These are phyloP conservation scores for Prionace glauca DNA, from an alignment of 2,797 vertebrate species.

Conservation along the genomic window DNA sequence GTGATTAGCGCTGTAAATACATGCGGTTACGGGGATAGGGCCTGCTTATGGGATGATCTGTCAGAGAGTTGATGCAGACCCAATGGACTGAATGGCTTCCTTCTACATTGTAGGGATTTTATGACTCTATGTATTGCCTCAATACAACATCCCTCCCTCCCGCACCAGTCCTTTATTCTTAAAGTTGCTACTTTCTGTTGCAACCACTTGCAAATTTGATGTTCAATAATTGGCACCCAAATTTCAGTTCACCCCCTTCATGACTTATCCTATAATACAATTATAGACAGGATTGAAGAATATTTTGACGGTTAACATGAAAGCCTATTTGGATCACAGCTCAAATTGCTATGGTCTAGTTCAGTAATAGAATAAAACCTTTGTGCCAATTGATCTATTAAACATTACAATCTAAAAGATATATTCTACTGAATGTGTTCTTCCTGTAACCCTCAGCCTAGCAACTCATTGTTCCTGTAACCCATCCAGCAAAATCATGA, in stretches of 20 bases:
- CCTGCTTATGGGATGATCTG: no score
- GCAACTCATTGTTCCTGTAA: background rate
- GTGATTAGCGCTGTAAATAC: no score
- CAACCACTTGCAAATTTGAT: background rate
- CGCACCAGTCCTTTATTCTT: no score
- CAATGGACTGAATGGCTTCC: no score
- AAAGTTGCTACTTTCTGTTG: no score
- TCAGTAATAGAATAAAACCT: background rate
- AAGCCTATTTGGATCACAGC: background rate
- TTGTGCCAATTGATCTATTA: background rate
- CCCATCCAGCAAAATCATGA: background rate
- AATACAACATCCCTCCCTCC: no score
- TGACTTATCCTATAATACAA: background rate
- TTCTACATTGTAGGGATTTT: no score
- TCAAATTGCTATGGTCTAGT: background rate
- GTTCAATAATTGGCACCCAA: background rate
- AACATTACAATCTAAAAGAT: background rate
- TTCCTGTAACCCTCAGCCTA: background rate
- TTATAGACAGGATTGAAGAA: background rate
- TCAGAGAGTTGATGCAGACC: no score
- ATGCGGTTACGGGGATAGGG: no score
- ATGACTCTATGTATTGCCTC: no score
- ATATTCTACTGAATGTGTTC: background rate
- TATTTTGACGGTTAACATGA: background rate
- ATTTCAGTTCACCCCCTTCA: background rate